Conservation (phyloP, 2,888 invertebrate genomes). For the Drosophila ezoana region DNA sequence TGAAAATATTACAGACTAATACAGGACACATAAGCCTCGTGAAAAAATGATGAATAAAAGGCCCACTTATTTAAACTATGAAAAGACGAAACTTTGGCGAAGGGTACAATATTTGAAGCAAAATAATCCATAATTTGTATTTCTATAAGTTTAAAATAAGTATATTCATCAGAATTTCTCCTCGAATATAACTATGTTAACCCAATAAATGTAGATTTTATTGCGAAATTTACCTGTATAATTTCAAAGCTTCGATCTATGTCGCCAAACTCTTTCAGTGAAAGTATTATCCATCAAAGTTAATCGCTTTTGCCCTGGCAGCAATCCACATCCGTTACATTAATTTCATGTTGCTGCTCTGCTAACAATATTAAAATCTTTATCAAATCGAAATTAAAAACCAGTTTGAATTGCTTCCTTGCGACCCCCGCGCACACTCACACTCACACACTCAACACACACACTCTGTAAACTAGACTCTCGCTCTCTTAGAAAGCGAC, state of each 20-base stretch:
- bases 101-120: too few species aligned
- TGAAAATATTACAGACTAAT: too few species aligned
- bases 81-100: too few species aligned
- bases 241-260: background rate
- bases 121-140: too few species aligned
- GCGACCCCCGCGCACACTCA: slow-evolving; percentile 11
- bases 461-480: slow-evolving; percentile 16
- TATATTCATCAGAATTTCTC: too few species aligned
- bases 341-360: slow-evolving; percentile 59
- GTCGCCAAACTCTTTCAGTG: background rate
- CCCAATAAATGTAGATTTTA: too few species aligned
- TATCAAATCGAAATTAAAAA: slow-evolving; percentile 79
- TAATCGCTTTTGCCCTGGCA: slow-evolving; percentile 46
- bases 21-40: too few species aligned
- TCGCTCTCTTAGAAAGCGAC: slow-evolving; percentile 31
- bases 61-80: too few species aligned
- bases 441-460: background rate
- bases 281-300: slow-evolving; percentile 46
- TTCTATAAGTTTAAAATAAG: too few species aligned
- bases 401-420: slow-evolving; percentile 74
- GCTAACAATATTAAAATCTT: slow-evolving; percentile 76
- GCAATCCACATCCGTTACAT: slow-evolving; percentile 75
- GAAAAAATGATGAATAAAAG: too few species aligned
- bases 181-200: too few species aligned
- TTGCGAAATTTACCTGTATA: too few species aligned